phyloP scores from a whole-genome alignment of 1,140 invertebrate species.

The Metopolophium dirhodum region DNA sequence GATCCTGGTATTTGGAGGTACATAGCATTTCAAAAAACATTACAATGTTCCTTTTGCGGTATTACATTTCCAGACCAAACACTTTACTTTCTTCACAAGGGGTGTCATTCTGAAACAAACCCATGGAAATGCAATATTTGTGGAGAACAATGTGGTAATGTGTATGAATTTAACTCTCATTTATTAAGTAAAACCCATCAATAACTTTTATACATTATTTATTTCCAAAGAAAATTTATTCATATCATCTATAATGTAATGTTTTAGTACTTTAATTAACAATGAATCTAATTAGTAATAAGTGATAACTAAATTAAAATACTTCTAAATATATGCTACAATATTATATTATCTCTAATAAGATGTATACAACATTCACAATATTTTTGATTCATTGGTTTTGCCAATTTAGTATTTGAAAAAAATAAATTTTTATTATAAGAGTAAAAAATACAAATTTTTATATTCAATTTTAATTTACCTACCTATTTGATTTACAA shows the following conservation, averaged over 20 bases:
- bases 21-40: slow-evolving; percentile 59
- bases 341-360: background rate
- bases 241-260: background rate
- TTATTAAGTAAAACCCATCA: slow-evolving; percentile 91
- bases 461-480: background rate
- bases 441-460: background rate
- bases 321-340: background rate
- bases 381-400: background rate
- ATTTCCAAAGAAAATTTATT: background rate
- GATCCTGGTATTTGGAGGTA: slow-evolving; percentile 37
- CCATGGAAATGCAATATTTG: slow-evolving; percentile 99
- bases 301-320: background rate
- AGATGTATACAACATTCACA: background rate
- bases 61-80: slow-evolving; percentile 95
- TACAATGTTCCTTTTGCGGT: slow-evolving; percentile 86
- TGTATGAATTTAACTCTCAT: slow-evolving; percentile 97
- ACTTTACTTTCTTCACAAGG: slow-evolving; percentile 95
- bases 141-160: slow-evolving; percentile 88
- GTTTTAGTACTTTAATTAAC: background rate
- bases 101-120: slow-evolving; percentile 94
- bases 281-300: background rate
- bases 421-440: background rate
- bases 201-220: slow-evolving; percentile 62
- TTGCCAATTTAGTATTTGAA: background rate
- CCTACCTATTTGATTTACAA: background rate